These are phyloP conservation scores for Tetragnatha montana DNA, from an alignment of 2,888 invertebrate species.

Conservation along the genomic window DNA sequence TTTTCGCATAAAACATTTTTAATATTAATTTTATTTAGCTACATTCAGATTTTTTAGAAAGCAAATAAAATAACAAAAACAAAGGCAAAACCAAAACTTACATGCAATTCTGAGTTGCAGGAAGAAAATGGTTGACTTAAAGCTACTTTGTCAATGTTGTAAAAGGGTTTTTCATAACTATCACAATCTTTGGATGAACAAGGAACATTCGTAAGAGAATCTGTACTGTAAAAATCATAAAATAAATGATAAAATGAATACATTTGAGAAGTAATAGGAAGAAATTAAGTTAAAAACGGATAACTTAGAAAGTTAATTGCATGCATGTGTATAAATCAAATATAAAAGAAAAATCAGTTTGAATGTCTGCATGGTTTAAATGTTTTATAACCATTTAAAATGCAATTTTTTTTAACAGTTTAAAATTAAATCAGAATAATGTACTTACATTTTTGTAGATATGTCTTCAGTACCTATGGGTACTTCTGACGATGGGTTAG, in stretches of 20 bases:
- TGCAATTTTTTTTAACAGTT: background rate
- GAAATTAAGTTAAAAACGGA: too few relatives aligned
- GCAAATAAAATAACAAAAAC: background rate
- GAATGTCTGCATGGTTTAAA: too few relatives aligned
- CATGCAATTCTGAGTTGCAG: conserved; percentile 18
- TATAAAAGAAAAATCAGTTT: background rate
- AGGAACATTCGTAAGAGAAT: background rate
- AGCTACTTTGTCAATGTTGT: conserved; percentile 50
- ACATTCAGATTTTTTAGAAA: background rate
- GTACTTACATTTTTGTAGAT: conserved; percentile 19
- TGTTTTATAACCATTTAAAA: background rate
- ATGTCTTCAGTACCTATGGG: background rate
- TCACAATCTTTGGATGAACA: conserved; percentile 19
- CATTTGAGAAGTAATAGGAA: too few relatives aligned
- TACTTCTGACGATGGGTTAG: conserved; percentile 15
- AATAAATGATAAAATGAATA: background rate
- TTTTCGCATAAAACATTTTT: background rate
- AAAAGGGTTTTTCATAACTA: conserved; percentile 38
- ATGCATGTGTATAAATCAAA: background rate
- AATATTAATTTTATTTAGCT: background rate
- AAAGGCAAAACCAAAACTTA: conserved; percentile 7
- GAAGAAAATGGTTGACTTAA: conserved; percentile 32
- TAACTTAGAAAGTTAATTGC: too few relatives aligned
- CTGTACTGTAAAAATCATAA: background rate
- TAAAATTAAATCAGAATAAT: conserved; percentile 9